Base-by-base conservation (phyloP, 2,113 vertebrate species). In the Gallinago undulata region DNA sequence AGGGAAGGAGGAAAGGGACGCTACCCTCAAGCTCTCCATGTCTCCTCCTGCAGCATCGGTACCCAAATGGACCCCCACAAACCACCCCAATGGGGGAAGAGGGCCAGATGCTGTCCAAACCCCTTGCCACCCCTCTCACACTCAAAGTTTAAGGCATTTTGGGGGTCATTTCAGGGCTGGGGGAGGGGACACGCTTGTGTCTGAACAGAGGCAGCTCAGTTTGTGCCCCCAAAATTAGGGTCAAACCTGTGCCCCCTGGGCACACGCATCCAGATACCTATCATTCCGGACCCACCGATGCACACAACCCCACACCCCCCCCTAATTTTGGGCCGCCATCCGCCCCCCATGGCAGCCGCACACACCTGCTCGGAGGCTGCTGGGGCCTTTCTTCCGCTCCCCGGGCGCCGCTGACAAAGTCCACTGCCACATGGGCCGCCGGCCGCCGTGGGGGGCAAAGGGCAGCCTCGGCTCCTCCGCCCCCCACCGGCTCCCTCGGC, bases 371-470 rank as follows among this genome's bases (percentile, higher is more conserved):
- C 28, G 1, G 86, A 90, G 80, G 53, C 91, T 0, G 3, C 62
- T 1, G 1, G 39, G 91, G 78, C 87, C 74, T 75, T 84, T 50
- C 90, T 72, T 90, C 95, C 53, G 11, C 82, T 91, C 90, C 73
- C 66, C 4, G 3, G 14, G 74, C 5, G 11, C 62, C 6, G 6
- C 82, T 96, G 87, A 53, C 96, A 91, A 97, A 96, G 95, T 96
- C 92, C 96, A 96, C 48, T 83, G 95, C 96, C 96, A 97, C 96
- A 93, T 90, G 93, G 93, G 93, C 94, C 3, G 30, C 60, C 2
- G 70, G 70, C 84, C 10, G 17, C 63, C 2, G 2, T 1, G 1
- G 30, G 3, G 92, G 66, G 7, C 96, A 97, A 97, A 97, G 96
- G 94, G 87, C 92, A 50, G 23, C 48, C 60, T 2, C 43, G 0